Evolutionary conservation across 2,113 vertebrate genomes (phyloP).

Genomic region (Calyptommatus sinebrachiatus): DNA sequence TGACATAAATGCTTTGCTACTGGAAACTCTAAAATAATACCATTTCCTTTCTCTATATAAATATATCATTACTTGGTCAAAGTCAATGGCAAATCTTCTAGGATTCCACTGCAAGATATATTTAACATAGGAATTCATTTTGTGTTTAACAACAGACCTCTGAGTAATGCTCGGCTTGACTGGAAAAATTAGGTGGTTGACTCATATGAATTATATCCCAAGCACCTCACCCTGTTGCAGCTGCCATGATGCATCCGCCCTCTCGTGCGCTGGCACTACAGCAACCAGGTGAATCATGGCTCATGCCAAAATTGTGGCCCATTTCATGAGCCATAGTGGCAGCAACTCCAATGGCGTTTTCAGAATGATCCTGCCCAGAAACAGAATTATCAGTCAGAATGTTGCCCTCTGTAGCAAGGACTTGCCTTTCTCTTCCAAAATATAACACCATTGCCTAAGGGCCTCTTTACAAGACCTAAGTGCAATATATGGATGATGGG

Average conservation of each 20-base stretch:
- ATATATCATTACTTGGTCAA: background rate
- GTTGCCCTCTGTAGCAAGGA: background rate
- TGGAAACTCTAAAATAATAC: background rate
- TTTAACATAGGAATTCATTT: background rate
- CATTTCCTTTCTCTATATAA: background rate
- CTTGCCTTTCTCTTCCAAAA: background rate
- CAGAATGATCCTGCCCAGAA: slow-evolving; percentile 85
- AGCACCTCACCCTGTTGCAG: slow-evolving; percentile 86
- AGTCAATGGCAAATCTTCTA: background rate
- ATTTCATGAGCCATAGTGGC: slow-evolving; percentile 96
- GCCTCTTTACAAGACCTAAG: background rate
- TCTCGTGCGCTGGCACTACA: slow-evolving; percentile 82
- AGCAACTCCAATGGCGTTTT: slow-evolving; percentile 87
- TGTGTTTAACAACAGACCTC: background rate
- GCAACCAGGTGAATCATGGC: slow-evolving; percentile 83
- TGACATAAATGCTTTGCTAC: slow-evolving; percentile 4
- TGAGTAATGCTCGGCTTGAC: background rate
- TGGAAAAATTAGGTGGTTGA: background rate
- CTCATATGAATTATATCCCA: background rate
- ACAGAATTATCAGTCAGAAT: background rate
- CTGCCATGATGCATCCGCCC: slow-evolving; percentile 97
- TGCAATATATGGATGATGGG: background rate
- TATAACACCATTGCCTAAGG: background rate
- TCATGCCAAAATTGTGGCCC: slow-evolving; percentile 99
- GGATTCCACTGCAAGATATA: background rate